Evolutionary conservation across 2,113 vertebrate genomes (phyloP).

Genomic region (Larimichthys crocea): DNA sequence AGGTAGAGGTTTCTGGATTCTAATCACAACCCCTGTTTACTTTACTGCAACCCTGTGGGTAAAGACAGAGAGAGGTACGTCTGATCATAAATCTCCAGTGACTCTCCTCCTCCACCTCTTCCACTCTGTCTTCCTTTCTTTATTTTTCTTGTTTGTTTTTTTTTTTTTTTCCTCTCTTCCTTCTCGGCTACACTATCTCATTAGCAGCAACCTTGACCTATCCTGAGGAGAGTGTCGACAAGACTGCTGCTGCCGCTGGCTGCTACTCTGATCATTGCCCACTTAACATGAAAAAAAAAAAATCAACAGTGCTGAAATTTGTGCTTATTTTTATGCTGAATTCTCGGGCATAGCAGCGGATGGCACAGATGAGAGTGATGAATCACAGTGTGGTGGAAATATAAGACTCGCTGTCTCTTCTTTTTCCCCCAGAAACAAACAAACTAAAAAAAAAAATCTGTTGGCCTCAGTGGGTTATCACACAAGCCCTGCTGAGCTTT

Average conservation of each 20-base stretch:
- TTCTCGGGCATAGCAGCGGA: background rate
- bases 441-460: background rate
- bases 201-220: conserved; percentile 71
- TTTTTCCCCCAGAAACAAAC: background rate
- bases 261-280: conserved; percentile 32
- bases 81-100: conserved; percentile 54
- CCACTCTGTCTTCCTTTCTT: conserved; percentile 31
- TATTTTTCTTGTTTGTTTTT: conserved; percentile 8
- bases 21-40: conserved; percentile 69
- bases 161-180: background rate
- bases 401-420: background rate
- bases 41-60: conserved; percentile 51
- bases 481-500: conserved; percentile 20
- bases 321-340: conserved; percentile 20
- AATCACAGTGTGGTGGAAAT: conserved; percentile 21
- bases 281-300: background rate
- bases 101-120: conserved; percentile 23
- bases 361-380: conserved; percentile 8
- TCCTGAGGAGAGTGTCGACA: conserved; percentile 23
- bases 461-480: conserved; percentile 17
- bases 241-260: conserved; percentile 27
- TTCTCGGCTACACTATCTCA: conserved; percentile 40
- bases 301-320: background rate
- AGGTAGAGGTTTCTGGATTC: conserved; percentile 47
- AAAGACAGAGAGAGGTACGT: conserved; percentile 42